Evolutionary conservation across 2,888 invertebrate genomes (phyloP), one percentile per base, ranked within the genome.

Genomic region (Esperia sulphurella): DNA sequence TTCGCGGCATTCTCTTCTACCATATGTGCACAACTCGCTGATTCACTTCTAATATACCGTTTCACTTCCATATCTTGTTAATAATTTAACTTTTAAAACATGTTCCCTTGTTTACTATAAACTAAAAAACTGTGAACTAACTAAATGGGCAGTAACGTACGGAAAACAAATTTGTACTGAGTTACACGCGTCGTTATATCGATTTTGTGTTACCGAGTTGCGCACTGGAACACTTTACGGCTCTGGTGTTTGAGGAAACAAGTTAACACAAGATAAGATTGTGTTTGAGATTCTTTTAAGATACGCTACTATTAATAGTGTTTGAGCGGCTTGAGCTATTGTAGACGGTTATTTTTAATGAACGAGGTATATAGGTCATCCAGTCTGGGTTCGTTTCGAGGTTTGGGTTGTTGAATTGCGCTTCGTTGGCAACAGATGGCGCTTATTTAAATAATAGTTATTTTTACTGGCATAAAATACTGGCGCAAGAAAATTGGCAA

Each of bases 281-380:
- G 67, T 74, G 69, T 77, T 75, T 75, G 72, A 79, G 35, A n/a
- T n/a, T 35, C 79, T 79, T 82, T 73, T 71, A 68, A 79, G 79
- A 85, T 84, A 83, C 75, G 76, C 73, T 9, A 79, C 84, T 87
- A 87, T 75, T 83, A 88, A 88, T 89, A 89, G 87, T 79, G 75
- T 74, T 83, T 75, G 87, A 89, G 88, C 86, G 87, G 84, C 72
- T 83, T 75, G 88, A 88, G 88, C 86, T 86, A 85, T 87, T 86
- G 86, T 83, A 77, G 74, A 66, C 59, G 71, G 83, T 86, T 89
- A 88, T 88, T 89, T 88, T 87, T 86, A 83, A 78, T 78, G 72
- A 68, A 67, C 77, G 79, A 80, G 79, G 80, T 71, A 87, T 83
- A 65, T 88, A 75, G 88, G 88, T 87, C 88, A 83, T 51, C 58